Conservation (phyloP, 2,797 vertebrate genomes). For the Leucoraja ocellata region DNA sequence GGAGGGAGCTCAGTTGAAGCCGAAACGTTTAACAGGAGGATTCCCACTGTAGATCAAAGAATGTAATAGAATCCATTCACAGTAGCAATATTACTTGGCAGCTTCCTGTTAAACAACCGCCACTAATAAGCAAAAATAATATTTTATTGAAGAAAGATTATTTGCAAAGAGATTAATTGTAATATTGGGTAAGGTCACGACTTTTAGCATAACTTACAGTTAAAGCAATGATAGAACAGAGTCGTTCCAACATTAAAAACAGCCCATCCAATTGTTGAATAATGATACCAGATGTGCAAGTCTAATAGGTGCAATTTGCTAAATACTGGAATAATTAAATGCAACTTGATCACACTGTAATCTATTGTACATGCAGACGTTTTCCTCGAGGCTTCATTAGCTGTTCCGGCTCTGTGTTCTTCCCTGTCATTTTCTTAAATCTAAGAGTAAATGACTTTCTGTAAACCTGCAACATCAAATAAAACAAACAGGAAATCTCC, state of each 20-base stretch:
- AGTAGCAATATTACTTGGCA: slow-evolving; percentile 27
- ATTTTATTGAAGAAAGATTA: slow-evolving; percentile 25
- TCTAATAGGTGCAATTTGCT: slow-evolving; percentile 57
- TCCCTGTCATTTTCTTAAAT: slow-evolving; percentile 35
- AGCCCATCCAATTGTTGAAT: slow-evolving; percentile 31
- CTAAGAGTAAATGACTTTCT: slow-evolving; percentile 38
- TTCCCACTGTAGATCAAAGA: slow-evolving; percentile 6
- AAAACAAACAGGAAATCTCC: slow-evolving; percentile 38
- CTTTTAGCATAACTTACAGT: background rate
- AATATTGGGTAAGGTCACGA: slow-evolving; percentile 19
- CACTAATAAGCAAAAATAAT: slow-evolving; percentile 28
- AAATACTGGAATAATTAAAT: slow-evolving; percentile 50
- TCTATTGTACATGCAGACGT: slow-evolving; percentile 38
- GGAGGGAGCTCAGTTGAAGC: background rate
- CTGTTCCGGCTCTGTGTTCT: slow-evolving; percentile 28
- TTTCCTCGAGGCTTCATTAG: slow-evolving; percentile 37
- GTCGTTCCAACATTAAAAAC: slow-evolving; percentile 18
- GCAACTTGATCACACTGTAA: slow-evolving; percentile 47
- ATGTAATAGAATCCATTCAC: slow-evolving; percentile 10
- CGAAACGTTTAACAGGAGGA: background rate
- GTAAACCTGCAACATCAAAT: slow-evolving; percentile 38
- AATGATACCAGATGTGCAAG: slow-evolving; percentile 51
- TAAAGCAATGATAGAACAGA: slow-evolving; percentile 10
- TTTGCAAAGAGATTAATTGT: slow-evolving; percentile 1
- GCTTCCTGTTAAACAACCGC: background rate